These are phyloP conservation scores for Sebastes kiyomatsui DNA, from an alignment of 2,797 vertebrate species.

Conservation along the genomic window DNA sequence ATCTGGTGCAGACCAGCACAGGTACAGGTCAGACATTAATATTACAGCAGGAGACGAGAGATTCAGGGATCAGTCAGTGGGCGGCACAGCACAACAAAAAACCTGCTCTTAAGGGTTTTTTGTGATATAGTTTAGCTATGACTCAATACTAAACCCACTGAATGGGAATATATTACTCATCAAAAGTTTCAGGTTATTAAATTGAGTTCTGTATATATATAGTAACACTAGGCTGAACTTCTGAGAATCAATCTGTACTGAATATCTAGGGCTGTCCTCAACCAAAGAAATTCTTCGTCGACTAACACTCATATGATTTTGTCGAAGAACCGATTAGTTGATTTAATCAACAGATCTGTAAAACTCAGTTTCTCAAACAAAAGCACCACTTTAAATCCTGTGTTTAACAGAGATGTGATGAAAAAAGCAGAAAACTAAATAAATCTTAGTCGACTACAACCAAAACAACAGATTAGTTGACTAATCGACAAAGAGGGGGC, in stretches of 20 bases:
- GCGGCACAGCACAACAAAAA: background rate
- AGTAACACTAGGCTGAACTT: background rate
- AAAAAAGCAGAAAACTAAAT: too few species aligned
- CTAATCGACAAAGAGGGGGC: too few species aligned
- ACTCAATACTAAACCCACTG: background rate
- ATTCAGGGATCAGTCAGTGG: background rate
- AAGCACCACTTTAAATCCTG: too few species aligned
- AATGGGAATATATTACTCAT: background rate
- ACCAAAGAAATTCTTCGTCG: too few species aligned
- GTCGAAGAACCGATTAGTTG: too few species aligned
- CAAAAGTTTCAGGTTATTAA: background rate
- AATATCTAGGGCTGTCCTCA: background rate
- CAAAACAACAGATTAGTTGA: too few species aligned
- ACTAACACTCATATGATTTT: too few species aligned
- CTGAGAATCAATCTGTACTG: background rate
- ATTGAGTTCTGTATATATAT: background rate
- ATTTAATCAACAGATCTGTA: too few species aligned
- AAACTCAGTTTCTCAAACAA: too few species aligned
- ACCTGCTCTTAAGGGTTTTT: background rate
- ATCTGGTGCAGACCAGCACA: conserved; percentile 9
- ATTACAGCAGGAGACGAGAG: conserved; percentile 44
- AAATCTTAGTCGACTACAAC: too few species aligned
- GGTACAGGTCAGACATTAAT: conserved; percentile 55
- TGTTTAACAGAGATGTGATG: too few species aligned
- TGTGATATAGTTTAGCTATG: background rate